phyloP scores from a whole-genome alignment of 2,888 invertebrate genomes.

The Platypus cylindrus region DNA sequence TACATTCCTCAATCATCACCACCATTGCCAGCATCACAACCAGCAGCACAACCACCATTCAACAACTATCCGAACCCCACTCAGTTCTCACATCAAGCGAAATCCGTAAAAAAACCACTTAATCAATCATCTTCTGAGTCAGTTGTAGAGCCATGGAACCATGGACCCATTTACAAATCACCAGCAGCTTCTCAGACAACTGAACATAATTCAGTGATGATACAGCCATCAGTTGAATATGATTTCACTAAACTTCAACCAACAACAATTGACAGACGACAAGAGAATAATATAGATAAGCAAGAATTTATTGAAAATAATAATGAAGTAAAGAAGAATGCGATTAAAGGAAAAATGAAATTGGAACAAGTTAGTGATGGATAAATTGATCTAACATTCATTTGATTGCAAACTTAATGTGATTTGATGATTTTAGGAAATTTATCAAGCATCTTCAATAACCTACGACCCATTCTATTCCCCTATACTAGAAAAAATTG shows the following conservation, averaged over 20 bases:
- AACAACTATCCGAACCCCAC: background rate
- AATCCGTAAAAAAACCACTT: no score
- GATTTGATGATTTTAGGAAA: slow-evolving; percentile 19
- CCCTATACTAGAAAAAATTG: slow-evolving; percentile 63
- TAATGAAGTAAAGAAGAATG: slow-evolving; percentile 4
- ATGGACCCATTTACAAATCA: slow-evolving; percentile 10
- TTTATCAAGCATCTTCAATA: slow-evolving; percentile 34
- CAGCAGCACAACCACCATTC: slow-evolving; percentile 2
- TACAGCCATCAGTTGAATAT: slow-evolving; percentile 9
- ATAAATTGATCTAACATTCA: no score
- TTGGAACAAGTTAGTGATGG: no score
- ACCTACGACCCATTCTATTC: slow-evolving; percentile 57
- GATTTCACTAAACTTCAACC: no score
- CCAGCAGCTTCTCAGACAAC: background rate
- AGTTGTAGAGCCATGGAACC: background rate
- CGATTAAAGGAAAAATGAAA: no score
- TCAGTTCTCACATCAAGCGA: background rate
- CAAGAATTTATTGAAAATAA: slow-evolving; percentile 6
- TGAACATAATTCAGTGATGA: background rate
- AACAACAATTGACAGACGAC: background rate
- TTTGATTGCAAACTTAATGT: no score
- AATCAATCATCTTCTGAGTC: background rate
- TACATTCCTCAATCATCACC: slow-evolving; percentile 9
- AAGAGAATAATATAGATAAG: background rate
- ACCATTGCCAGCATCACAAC: background rate